Evolutionary conservation across 2,888 invertebrate species (phyloP).

Genomic region (Calameuta idolon): DNA sequence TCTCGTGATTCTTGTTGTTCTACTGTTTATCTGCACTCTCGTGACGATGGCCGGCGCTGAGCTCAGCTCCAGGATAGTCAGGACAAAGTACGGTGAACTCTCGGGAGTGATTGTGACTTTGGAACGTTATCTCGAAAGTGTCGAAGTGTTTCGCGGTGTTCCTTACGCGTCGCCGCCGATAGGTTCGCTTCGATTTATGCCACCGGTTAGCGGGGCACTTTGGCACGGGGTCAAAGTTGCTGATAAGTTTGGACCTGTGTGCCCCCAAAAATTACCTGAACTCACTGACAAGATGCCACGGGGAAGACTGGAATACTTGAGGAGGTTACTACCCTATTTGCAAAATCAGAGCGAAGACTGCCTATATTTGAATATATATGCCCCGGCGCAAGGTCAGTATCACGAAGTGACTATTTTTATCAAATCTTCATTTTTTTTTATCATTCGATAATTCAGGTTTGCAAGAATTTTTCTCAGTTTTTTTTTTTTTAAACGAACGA

Average conservation of each 20-base stretch:
- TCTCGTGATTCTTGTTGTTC: conserved; percentile 5
- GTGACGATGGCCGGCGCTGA: conserved; percentile 45
- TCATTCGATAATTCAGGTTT: no score
- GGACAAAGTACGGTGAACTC: conserved; percentile 89
- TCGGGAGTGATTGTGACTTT: conserved; percentile 87
- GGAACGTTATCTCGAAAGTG: conserved; percentile 86
- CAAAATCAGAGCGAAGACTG: conserved; percentile 97
- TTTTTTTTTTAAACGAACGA: no score
- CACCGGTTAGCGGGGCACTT: conserved; percentile 92
- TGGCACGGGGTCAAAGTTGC: conserved; percentile 92
- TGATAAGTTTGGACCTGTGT: conserved; percentile 89
- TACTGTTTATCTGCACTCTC: conserved; percentile 27
- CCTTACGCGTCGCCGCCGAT: conserved; percentile 95
- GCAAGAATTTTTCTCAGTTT: no score
- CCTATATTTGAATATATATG: conserved; percentile 95
- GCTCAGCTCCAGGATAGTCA: conserved; percentile 85
- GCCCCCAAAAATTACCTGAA: conserved; percentile 91
- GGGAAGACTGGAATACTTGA: conserved; percentile 89
- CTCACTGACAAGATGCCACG: conserved; percentile 89
- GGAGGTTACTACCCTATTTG: conserved; percentile 87
- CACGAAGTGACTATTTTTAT: no score
- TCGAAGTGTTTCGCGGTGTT: conserved; percentile 93
- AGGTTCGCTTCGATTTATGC: conserved; percentile 93
- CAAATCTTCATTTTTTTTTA: no score
- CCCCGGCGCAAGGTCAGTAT: conserved; percentile 91